Evolutionary conservation across 2,797 vertebrate genomes (phyloP).

Genomic region (Anniella stebbinsi): DNA sequence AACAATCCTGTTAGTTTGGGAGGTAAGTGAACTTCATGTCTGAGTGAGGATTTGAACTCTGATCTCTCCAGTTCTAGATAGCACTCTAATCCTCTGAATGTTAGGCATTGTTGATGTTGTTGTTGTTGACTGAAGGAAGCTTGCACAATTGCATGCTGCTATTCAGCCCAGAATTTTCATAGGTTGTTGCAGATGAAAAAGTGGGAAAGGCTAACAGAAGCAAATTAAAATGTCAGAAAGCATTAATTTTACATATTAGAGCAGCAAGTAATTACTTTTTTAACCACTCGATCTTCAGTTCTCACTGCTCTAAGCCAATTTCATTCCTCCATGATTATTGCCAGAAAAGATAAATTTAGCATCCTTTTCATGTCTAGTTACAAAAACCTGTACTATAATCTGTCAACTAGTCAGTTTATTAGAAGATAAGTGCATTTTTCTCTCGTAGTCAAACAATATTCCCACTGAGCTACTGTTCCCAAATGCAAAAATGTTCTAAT

Average conservation of each 20-base stretch:
- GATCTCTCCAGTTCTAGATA: background rate
- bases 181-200: conserved; percentile 65
- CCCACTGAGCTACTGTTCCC: conserved; percentile 49
- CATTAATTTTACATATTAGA: conserved; percentile 66
- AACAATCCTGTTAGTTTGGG: background rate
- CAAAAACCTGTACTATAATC: conserved; percentile 73
- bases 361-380: conserved; percentile 71
- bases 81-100: background rate
- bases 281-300: conserved; percentile 62
- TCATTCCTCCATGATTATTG: conserved; percentile 48
- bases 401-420: conserved; percentile 61
- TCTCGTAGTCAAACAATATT: conserved; percentile 45
- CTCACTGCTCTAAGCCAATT: conserved; percentile 56
- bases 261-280: conserved; percentile 63
- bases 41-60: background rate
- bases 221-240: conserved; percentile 76
- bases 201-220: conserved; percentile 69
- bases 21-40: background rate
- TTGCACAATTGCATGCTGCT: conserved; percentile 52
- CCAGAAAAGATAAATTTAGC: conserved; percentile 71
- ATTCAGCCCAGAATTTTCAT: conserved; percentile 58
- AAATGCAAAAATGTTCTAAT: conserved; percentile 45
- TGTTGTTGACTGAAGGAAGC: background rate
- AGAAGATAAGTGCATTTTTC: conserved; percentile 38
- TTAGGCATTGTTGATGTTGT: background rate